Evolutionary conservation across 2,888 invertebrate genomes (phyloP).

Genomic region (Drosophila recens): DNA sequence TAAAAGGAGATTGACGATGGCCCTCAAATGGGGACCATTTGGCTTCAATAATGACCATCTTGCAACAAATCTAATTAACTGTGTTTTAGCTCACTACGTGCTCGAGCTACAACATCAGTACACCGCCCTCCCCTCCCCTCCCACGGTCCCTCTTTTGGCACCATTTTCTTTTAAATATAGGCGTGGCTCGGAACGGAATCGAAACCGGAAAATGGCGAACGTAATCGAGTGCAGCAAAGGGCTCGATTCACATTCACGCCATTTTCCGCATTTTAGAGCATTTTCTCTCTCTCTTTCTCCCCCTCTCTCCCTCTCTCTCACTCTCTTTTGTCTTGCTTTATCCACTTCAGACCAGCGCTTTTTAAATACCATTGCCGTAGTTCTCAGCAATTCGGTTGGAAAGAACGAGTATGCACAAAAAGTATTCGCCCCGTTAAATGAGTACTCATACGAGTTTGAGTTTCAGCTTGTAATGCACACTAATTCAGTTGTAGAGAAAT

Average conservation of each 20-base stretch:
- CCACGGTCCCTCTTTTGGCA: not conserved
- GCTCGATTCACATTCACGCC: slow-evolving; percentile 49
- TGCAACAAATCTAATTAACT: slow-evolving; percentile 80
- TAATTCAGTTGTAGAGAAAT: slow-evolving; percentile 16
- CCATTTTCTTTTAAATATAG: slow-evolving; percentile 14
- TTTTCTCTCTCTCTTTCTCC: not conserved
- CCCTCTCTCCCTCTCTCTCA: not conserved
- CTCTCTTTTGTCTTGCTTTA: slow-evolving; percentile 2
- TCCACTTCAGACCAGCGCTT: slow-evolving; percentile 26
- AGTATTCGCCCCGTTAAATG: slow-evolving; percentile 46
- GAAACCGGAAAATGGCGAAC: slow-evolving; percentile 60
- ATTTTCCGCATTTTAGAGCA: slow-evolving; percentile 46
- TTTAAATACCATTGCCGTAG: slow-evolving; percentile 43
- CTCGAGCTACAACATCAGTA: slow-evolving; percentile 43
- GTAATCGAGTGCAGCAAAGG: slow-evolving; percentile 75
- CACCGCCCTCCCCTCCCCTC: not conserved
- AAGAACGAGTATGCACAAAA: slow-evolving; percentile 59
- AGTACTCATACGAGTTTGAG: slow-evolving; percentile 13
- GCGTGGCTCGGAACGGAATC: slow-evolving; percentile 29
- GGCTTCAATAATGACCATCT: slow-evolving; percentile 72
- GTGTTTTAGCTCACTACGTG: slow-evolving; percentile 73
- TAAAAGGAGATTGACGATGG: slow-evolving; percentile 42
- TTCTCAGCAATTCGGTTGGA: slow-evolving; percentile 66
- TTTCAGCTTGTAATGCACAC: slow-evolving; percentile 33
- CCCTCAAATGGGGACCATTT: slow-evolving; percentile 41